Conservation (phyloP, 2,888 invertebrate species). For the Branchellion lobata region DNA sequence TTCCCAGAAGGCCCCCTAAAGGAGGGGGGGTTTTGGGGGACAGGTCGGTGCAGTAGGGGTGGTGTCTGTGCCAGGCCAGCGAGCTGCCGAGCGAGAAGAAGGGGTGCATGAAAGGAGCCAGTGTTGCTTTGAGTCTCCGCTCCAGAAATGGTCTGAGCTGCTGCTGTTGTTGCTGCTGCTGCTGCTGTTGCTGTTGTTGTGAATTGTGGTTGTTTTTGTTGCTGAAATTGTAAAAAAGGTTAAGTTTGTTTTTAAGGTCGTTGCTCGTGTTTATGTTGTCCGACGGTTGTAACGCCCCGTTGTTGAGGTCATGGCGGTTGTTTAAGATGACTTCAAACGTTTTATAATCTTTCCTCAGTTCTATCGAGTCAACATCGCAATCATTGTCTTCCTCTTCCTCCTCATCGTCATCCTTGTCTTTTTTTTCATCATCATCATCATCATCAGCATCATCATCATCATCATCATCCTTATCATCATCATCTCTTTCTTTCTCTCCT, state of each 20-base stretch:
- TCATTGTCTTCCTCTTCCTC: neutral
- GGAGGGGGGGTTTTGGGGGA: neutral
- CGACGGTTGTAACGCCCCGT: no score
- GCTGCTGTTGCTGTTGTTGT: neutral
- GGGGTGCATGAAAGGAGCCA: neutral
- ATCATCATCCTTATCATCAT: neutral
- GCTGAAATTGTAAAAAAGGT: no score
- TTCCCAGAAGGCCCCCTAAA: neutral
- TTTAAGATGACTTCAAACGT: no score
- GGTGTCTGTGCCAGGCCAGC: neutral
- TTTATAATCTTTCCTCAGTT: no score
- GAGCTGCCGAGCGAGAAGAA: neutral
- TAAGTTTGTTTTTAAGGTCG: no score
- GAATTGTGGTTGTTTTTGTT: no score
- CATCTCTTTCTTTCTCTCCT: neutral
- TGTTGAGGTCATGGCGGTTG: no score
- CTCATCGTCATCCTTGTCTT: neutral
- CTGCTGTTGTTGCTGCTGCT: slow-evolving; percentile 18
- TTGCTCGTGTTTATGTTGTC: no score
- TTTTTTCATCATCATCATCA: neutral
- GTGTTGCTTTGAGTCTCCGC: neutral
- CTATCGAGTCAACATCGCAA: neutral
- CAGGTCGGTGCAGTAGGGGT: neutral
- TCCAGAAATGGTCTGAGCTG: neutral
- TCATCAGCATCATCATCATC: neutral